A percentile compares a stretch with the other conserved stretches of the same genome.
phyloP scores from a whole-genome alignment of 1,140 invertebrate genomes.

The Carcinoscorpius rotundicauda region DNA sequence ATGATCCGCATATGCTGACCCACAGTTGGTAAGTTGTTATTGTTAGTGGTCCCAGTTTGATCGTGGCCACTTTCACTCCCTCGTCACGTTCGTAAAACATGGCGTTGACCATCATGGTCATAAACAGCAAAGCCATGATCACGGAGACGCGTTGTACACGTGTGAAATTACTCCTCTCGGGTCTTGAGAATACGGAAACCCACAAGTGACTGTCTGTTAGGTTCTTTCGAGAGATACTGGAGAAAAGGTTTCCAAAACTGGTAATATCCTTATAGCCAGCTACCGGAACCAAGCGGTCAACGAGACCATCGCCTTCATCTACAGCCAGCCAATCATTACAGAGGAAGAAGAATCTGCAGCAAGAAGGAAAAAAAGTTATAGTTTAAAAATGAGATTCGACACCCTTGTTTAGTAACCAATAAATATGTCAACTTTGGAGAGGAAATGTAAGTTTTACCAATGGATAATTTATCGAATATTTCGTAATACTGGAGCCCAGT shows the following conservation, averaged over 20 bases:
- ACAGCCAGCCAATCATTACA: conserved; percentile 43
- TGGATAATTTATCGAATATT: too few relatives aligned
- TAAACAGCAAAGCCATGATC: conserved; percentile 38
- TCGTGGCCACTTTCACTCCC: conserved; percentile 17
- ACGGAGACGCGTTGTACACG: conserved; percentile 37
- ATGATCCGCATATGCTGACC: too few relatives aligned
- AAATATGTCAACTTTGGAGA: too few relatives aligned
- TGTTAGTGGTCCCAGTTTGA: conserved; percentile 29
- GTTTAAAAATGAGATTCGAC: too few relatives aligned
- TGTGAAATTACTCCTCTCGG: conserved; percentile 38
- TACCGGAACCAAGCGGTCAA: conserved; percentile 39
- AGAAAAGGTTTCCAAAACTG: conserved; percentile 37
- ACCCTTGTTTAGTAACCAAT: too few relatives aligned
- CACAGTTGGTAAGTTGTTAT: too few relatives aligned
- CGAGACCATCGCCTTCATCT: conserved; percentile 43
- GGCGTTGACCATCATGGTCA: conserved; percentile 41
- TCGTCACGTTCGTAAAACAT: conserved; percentile 37
- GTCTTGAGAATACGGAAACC: conserved; percentile 41
- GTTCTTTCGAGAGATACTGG: conserved; percentile 33
- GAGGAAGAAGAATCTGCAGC: conserved; percentile 30
- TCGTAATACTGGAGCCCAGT: too few relatives aligned
- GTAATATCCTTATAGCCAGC: conserved; percentile 35
- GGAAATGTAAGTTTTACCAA: too few relatives aligned
- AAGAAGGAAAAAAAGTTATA: too few relatives aligned
- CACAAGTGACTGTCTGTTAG: conserved; percentile 42